These are phyloP conservation scores for Carcinoscorpius rotundicauda DNA, from an alignment of 1,140 invertebrate genomes.

Conservation along the genomic window DNA sequence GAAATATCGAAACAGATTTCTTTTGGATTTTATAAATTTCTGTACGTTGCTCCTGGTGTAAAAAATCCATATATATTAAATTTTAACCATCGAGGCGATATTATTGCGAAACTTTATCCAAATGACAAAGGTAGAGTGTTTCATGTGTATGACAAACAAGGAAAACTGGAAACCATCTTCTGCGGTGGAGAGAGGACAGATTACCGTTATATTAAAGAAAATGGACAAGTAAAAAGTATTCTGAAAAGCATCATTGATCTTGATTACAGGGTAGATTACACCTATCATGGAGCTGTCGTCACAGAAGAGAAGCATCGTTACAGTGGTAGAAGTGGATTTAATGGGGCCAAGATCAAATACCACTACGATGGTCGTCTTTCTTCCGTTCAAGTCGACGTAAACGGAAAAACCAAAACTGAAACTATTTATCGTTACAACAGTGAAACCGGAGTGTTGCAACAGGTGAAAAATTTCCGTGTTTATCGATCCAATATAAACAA, in stretches of 20 bases:
- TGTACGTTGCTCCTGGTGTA: conserved; percentile 77
- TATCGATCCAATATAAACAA: conserved; percentile 29
- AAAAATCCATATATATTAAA: conserved; percentile 64
- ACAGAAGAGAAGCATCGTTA: conserved; percentile 72
- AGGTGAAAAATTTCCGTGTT: conserved; percentile 54
- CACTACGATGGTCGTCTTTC: conserved; percentile 54
- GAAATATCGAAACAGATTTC: conserved; percentile 69
- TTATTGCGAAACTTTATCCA: conserved; percentile 69
- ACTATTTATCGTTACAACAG: conserved; percentile 49
- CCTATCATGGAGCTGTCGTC: conserved; percentile 53
- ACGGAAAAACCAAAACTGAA: conserved; percentile 20
- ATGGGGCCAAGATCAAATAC: conserved; percentile 82
- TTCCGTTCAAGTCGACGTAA: conserved; percentile 22
- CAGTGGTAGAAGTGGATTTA: conserved; percentile 76
- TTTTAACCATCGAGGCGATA: conserved; percentile 70
- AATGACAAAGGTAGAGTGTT: conserved; percentile 77
- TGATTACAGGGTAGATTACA: conserved; percentile 28
- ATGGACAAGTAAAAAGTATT: conserved; percentile 66
- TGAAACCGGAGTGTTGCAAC: conserved; percentile 63
- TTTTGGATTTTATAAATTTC: conserved; percentile 67
- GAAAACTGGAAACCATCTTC: conserved; percentile 59
- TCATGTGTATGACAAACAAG: conserved; percentile 73
- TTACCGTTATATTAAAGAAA: conserved; percentile 63
- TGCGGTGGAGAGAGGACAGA: conserved; percentile 78
- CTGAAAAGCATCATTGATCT: conserved; percentile 59